Evolutionary conservation across 2,113 vertebrate genomes (phyloP).

Genomic region (Saguinus imperator): DNA sequence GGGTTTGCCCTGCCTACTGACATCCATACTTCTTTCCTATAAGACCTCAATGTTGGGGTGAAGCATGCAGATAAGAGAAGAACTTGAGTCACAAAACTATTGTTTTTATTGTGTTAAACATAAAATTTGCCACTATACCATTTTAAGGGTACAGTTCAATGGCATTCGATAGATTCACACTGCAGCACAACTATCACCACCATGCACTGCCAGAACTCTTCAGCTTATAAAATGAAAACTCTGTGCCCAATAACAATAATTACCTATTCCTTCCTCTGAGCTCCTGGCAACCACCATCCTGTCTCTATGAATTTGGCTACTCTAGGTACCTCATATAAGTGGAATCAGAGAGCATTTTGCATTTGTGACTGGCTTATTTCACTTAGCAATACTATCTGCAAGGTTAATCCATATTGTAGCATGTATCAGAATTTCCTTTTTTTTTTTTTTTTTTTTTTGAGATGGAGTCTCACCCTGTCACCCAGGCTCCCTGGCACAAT

Average conservation of each 20-base stretch:
- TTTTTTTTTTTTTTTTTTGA: no score
- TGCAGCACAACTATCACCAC: not conserved
- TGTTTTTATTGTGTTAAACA: not conserved
- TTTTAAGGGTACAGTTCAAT: not conserved
- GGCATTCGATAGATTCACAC: not conserved
- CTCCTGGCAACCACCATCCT: not conserved
- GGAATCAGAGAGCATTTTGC: not conserved
- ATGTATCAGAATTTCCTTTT: no score
- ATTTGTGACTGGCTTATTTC: not conserved
- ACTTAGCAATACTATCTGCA: not conserved
- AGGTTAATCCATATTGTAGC: not conserved
- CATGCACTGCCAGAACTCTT: not conserved
- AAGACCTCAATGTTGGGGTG: not conserved
- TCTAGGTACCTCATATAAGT: not conserved
- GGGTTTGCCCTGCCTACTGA: not conserved
- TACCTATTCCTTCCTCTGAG: no score
- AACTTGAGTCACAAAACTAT: not conserved
- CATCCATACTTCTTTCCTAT: not conserved
- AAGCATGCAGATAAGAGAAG: not conserved
- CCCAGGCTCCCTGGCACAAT: no score
- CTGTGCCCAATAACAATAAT: not conserved
- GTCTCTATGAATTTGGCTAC: not conserved
- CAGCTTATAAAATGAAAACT: not conserved
- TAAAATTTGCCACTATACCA: not conserved
- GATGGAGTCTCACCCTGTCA: no score